Evolutionary conservation across 2,113 vertebrate genomes (phyloP).

Genomic region (Trogon surrucura): DNA sequence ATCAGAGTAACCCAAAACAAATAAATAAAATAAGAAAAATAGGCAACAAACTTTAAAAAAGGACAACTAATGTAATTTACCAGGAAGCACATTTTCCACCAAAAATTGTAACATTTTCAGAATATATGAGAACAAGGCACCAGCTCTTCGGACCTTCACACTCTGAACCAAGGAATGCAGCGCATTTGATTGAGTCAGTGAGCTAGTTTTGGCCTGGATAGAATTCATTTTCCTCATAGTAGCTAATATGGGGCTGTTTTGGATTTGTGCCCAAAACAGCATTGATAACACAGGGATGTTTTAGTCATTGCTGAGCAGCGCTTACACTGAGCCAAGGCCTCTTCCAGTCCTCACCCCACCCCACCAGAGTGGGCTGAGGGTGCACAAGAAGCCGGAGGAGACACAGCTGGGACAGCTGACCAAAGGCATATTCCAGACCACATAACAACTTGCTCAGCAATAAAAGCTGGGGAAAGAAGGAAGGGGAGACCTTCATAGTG

Average conservation of each 20-base stretch:
- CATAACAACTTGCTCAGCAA: fast-evolving
- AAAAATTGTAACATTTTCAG: not conserved
- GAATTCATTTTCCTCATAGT: not conserved
- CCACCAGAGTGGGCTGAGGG: fast-evolving
- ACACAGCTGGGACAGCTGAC: not conserved
- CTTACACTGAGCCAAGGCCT: not conserved
- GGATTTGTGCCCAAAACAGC: not conserved
- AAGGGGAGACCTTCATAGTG: fast-evolving
- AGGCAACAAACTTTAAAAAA: not conserved
- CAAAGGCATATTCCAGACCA: fast-evolving
- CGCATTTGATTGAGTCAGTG: not conserved
- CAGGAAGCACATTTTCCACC: not conserved
- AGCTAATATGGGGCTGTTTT: not conserved
- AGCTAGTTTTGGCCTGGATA: not conserved
- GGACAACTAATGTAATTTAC: not conserved
- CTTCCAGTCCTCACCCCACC: not conserved
- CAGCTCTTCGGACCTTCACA: not conserved
- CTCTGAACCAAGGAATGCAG: not conserved
- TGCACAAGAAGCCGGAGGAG: not conserved
- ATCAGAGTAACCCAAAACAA: not conserved
- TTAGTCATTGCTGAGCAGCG: not conserved
- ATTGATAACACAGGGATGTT: not conserved
- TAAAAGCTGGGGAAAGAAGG: not conserved
- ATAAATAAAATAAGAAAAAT: not conserved
- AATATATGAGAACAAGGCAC: not conserved